Evolutionary conservation across 2,888 invertebrate species (phyloP).

Genomic region (Pristionchus mayeri): DNA sequence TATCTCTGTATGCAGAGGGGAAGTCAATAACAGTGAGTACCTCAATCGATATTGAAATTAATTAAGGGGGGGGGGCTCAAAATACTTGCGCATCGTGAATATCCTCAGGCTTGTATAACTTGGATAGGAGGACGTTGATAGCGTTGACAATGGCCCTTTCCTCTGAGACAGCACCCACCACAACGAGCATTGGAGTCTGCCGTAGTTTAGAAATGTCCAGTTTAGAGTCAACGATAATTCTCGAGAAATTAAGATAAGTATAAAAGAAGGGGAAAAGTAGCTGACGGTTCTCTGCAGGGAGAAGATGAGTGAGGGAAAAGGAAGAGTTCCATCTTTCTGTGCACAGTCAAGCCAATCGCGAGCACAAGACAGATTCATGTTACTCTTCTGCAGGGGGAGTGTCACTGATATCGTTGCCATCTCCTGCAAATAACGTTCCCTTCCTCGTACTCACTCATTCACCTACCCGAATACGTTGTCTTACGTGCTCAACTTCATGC

Average conservation of each 20-base stretch:
- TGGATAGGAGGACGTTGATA: constrained; percentile 12
- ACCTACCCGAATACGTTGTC: constrained; percentile 38
- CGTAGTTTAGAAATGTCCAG: too few species aligned
- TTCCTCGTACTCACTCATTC: not conserved
- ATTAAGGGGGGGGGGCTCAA: too few species aligned
- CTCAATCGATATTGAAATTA: not conserved
- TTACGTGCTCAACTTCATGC: constrained; percentile 42
- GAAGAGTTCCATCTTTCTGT: constrained; percentile 41
- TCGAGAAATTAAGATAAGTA: not conserved
- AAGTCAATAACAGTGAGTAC: constrained; percentile 46
- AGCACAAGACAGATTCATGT: constrained; percentile 44
- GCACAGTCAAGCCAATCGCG: constrained; percentile 38
- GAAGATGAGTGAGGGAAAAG: constrained; percentile 44
- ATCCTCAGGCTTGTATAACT: constrained; percentile 36
- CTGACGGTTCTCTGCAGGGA: constrained; percentile 36
- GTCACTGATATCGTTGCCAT: constrained; percentile 46
- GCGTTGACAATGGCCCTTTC: constrained; percentile 33
- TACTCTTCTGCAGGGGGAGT: constrained; percentile 41
- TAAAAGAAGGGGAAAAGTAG: not conserved
- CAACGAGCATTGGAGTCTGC: constrained; percentile 47
- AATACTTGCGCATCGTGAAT: constrained; percentile 29
- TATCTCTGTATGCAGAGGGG: constrained; percentile 31
- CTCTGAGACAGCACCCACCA: constrained; percentile 38
- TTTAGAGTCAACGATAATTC: not conserved
- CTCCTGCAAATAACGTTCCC: not conserved